Base-by-base conservation (phyloP, 2,797 vertebrate species). In the Benthosema pterotum region DNA sequence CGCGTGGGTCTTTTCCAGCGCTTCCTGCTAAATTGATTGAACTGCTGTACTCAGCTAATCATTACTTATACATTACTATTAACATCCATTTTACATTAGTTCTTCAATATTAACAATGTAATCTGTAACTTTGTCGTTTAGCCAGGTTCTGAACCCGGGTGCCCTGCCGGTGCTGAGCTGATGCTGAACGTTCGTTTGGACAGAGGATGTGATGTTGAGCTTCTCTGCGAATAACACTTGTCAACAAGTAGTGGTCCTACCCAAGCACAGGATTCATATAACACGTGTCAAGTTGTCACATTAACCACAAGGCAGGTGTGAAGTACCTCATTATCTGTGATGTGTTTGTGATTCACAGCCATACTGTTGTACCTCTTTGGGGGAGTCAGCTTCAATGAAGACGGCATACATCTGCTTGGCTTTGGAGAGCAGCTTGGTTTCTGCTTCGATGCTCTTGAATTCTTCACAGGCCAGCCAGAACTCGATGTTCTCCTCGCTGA, bases 401-500 rank as follows among this genome's bases (percentile, higher is more conserved):
- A 94, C 86, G 3, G 95, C 87, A 63, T 95, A 95, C 84, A 99
- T 97, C 59, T 75, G 88, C 92, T 94, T 96, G 81, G 96, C 96
- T 90, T 94, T 96, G 67, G 82, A 87, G 38, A 86, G 73, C 59
- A 95, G 86, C 79, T 97, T 95, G 2, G 86, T 89, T 51, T 91
- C 64, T 8, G 93, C 92, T 70, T 92, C 92, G 45, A 80, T 94
- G 77, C 86, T 94, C 90, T 96, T 98, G 92, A 93, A 98, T 73
- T 99, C 96, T 81, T 99, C 95, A 0, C 97, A 99, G 51, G 95
- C 95, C 79, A 94, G 75, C 97, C 97, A 99, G 89, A 99, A 99
- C 87, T 98, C 96, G 0, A 99, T 95, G 88, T 99, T 99, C 88
- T 99, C 97, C 70, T 99, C 96, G 1, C 97, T 98, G 92, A 98